These are phyloP conservation scores for Lycocorax pyrrhopterus DNA, from an alignment of 2,113 vertebrate genomes.

Conservation along the genomic window DNA sequence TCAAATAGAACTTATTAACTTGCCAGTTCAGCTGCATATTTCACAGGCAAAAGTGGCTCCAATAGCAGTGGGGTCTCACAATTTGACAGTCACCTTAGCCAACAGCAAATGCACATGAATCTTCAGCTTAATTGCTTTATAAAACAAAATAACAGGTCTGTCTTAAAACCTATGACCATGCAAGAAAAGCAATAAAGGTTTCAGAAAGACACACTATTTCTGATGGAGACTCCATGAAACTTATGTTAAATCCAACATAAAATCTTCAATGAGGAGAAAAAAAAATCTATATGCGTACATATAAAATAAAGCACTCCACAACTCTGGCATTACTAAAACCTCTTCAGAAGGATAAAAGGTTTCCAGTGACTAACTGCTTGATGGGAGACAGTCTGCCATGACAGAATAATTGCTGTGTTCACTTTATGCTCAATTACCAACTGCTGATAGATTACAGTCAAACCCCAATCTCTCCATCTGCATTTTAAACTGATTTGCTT, in stretches of 20 bases:
- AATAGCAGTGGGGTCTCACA: constrained; percentile 42
- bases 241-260: constrained; percentile 44
- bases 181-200: constrained; percentile 34
- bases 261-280: constrained; percentile 49
- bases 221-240: constrained; percentile 15
- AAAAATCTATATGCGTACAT: constrained; percentile 24
- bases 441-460: constrained; percentile 39
- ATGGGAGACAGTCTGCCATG: constrained; percentile 26
- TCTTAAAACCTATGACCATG: constrained; percentile 45
- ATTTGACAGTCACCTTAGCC: constrained; percentile 32
- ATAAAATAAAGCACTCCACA: constrained; percentile 64
- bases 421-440: constrained; percentile 50
- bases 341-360: constrained; percentile 52
- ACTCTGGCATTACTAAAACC: constrained; percentile 49
- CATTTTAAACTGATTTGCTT: constrained; percentile 37
- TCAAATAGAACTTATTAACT: constrained; percentile 26
- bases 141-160: constrained; percentile 30
- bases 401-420: constrained; percentile 21
- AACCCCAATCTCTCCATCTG: constrained; percentile 19
- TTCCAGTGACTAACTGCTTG: constrained; percentile 48
- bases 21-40: constrained; percentile 50
- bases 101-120: constrained; percentile 25
- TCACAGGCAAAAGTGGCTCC: constrained; percentile 57
- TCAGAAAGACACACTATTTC: constrained; percentile 23
- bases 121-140: constrained; percentile 27